Base-by-base conservation (phyloP, 2,888 invertebrate species). In the Gryllus longicercus region DNA sequence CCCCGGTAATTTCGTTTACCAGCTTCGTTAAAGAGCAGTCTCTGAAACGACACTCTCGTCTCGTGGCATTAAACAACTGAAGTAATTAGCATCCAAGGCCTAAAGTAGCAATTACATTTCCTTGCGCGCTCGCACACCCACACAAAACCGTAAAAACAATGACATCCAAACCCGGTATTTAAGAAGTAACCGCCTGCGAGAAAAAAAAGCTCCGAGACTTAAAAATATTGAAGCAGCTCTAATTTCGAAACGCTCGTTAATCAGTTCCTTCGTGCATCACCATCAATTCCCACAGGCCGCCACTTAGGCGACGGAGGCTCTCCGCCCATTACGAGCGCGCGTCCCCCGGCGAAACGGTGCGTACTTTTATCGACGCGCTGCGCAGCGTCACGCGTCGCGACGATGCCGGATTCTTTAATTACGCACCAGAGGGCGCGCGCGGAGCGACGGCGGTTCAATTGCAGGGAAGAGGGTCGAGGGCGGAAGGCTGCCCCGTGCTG, bases 91-190 rank as follows among this genome's bases (percentile, higher is more conserved):
- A 63, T 63, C 63, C n/a, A 14, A 14, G 16, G n/a, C 63, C 16
- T 63, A 14, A 11, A 63, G 63, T 63, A 63, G 63, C 63, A 63
- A 63, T 63, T 63, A 63, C 63, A 63, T n/a, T 63, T 63, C 63
- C 38, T 38, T 38, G 63, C 63, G 16, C 63, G 8, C 63, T 63
- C 63, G n/a, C 63, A 63, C 14, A 63, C 63, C 3, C 16, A 63
- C 63, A 18, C 63, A 63, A 11, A n/a, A 38, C 11, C 63, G 63
- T n/a, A n/a, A 14, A 14, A 38, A 38, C 16, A 14, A 14, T 63
- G 63, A 63, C 63, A 63, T 63, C 63, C n/a, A n/a, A 63, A 63
- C 63, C 63, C 63, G 63, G 63, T n/a, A 63, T 63, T 63, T 63
- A 63, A 63, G 63, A 63, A 63, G 63, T 18, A 63, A 63, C 63